Base-by-base conservation (phyloP, 37 sponge, comb jelly and placozoan genomes). In the Haliclona indistincta region DNA sequence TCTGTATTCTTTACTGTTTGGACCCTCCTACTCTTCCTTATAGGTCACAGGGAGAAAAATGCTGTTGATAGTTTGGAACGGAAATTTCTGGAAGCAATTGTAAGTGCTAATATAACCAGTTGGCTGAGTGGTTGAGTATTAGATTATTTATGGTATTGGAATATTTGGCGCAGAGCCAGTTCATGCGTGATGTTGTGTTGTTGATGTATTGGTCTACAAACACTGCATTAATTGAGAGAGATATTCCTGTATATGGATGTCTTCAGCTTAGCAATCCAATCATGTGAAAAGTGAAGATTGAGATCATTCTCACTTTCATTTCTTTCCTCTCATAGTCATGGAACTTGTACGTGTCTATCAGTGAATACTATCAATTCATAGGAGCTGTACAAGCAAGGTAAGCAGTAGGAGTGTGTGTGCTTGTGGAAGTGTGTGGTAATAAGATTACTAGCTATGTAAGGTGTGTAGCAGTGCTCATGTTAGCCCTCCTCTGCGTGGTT, bases 261-360 rank as follows among this genome's bases (percentile, higher is more conserved):
- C 58, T 30, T 2, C 5, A 30, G 7, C 2, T 25, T 56, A 56
- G 29, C 25, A 25, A 56, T 56, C 4, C 25, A 56, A 29, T 29
- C 58, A 56, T 56, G 29, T 29, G 5, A 56, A 29, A 30, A 4
- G 43, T 1, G 2, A 22, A 22, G 58, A 17, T 26, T 28, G 19
- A 23, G 1, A 64, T 58, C 25, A 35, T 41, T 28, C 19, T 43
- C 29, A 43, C 54, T 33, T 28, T 38, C 23, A 61, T 5, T 54
- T 30, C 3, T 39, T 2, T 17, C n/a, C 55, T 11, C 34, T 0
- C 67, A 7, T 67, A 91, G 91, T 82, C 85, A 53, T 91, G 91
- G 91, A 71, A 55, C 40, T 56, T 91, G 37, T 91, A 66, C 68
- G 91, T 91, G 3, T 67, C 91, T 4, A 25, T 81, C 63, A 52